phyloP scores from a whole-genome alignment of 1,140 invertebrate species.

The Belonocnema kinseyi region DNA sequence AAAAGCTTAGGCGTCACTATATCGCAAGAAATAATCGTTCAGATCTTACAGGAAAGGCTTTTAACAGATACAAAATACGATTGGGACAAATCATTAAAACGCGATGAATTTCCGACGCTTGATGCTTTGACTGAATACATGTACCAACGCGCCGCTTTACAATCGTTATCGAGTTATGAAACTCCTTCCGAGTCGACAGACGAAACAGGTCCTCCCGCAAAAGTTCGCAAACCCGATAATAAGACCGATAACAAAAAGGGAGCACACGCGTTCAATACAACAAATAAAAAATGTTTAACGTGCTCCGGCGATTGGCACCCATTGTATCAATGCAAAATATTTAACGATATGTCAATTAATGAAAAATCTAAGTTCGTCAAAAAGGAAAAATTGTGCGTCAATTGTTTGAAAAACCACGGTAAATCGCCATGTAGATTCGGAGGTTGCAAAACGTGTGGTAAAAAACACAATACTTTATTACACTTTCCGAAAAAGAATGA shows the following conservation, averaged over 20 bases:
- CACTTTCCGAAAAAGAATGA: conserved; percentile 19
- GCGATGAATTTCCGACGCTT: too few species aligned
- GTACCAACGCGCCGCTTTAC: too few species aligned
- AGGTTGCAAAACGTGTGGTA: conserved; percentile 1
- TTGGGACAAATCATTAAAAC: too few species aligned
- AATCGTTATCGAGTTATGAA: too few species aligned
- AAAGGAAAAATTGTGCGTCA: neutral
- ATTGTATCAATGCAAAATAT: conserved; percentile 6
- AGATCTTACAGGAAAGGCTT: conserved; percentile 31
- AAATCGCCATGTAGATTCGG: conserved; percentile 24
- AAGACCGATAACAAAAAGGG: too few species aligned
- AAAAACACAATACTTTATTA: neutral
- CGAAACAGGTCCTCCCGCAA: too few species aligned
- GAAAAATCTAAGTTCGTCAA: neutral
- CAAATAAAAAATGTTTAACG: too few species aligned
- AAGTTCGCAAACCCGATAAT: too few species aligned
- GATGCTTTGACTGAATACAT: too few species aligned
- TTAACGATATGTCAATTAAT: neutral
- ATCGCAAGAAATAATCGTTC: conserved; percentile 20
- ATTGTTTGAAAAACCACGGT: conserved; percentile 23
- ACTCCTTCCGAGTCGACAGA: too few species aligned
- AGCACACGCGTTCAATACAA: too few species aligned
- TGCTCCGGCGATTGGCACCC: neutral
- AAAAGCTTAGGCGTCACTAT: conserved; percentile 11
- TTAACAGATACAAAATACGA: too few species aligned